Base-by-base conservation (phyloP, 2,888 invertebrate species). In the Neocrepidodera transversa region DNA sequence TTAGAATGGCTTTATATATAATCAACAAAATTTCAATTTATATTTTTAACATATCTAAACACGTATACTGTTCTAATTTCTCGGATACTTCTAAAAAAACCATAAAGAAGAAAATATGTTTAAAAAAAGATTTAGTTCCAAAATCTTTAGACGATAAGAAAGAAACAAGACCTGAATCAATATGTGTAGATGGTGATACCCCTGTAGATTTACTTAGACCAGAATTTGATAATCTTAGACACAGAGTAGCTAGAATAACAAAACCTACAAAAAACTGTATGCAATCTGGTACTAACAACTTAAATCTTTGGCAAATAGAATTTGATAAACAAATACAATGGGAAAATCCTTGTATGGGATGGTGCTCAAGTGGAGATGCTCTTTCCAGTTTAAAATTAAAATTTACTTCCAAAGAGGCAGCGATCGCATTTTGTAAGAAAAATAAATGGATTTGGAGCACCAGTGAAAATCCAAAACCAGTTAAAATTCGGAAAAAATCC, bases 361-460 rank as follows among this genome's bases (percentile, higher is more conserved):
- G 97, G 97, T 82, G 88, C 0, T 95, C 96, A 71, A 91, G 90
- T 4, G 96, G 91, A 20, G 97, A 97, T 80, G 95, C 97, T 0
- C 78, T 95, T 35, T 95, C 96, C 1, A 96, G 95, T 77, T 72
- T 94, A 81, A 86, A 89, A 70, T 79, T 97, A 7, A 82, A 86
- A 49, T 96, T 96, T 75, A 76, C 82, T 1, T 81, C 84, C 0
- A 86, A 87, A 52, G 90, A 95, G 53, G 94, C 93, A 72, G 97
- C 97, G 0, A 87, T 94, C 49, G 85, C 85, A 0, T 93, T 91
- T 73, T 97, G 96, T 74, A 89, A 94, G 73, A 93, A 91, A 77
- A 94, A 95, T 80, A 92, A 93, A 4, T 96, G 93, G 92, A 81
- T 83, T 4, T 97, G 92, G 85, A 91, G 85, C 72, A 77, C 96